phyloP scores from a whole-genome alignment of 2,113 vertebrate genomes.

The Cynocephalus volans region DNA sequence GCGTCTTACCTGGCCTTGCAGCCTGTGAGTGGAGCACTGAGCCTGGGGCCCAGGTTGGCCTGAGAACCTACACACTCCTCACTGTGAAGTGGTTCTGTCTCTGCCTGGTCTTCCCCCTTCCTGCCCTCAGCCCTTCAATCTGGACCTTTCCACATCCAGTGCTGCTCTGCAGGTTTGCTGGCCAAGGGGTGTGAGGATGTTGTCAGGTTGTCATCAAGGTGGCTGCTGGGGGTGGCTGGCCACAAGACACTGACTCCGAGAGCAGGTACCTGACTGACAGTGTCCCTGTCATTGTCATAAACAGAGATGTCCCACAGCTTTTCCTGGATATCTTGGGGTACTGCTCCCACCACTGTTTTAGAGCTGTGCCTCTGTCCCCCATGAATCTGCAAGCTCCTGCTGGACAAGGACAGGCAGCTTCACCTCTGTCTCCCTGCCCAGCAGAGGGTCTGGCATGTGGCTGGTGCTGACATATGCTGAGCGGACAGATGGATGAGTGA shows the following conservation, averaged over 20 bases:
- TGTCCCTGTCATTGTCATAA: too few species aligned
- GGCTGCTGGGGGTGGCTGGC: neutral
- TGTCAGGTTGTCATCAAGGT: neutral
- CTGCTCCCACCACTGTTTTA: neutral
- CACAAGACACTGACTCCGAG: neutral
- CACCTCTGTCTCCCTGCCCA: neutral
- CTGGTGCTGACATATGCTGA: neutral
- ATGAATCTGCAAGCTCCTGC: neutral
- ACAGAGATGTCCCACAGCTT: neutral
- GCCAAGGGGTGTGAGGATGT: too few species aligned
- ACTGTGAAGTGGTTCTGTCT: rapidly evolving
- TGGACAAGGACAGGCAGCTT: neutral
- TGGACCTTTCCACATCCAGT: too few species aligned
- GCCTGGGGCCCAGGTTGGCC: neutral
- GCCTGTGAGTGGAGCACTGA: rapidly evolving
- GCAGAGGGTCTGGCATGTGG: too few species aligned
- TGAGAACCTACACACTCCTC: too few species aligned
- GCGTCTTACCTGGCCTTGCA: neutral
- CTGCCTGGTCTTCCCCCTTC: rapidly evolving
- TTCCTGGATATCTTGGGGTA: neutral
- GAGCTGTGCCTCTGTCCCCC: neutral
- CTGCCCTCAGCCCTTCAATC: neutral
- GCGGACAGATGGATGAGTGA: too few species aligned
- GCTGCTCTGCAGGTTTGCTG: neutral
- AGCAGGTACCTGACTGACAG: neutral